phyloP scores from a whole-genome alignment of 2,113 vertebrate genomes.

The Ammodytes marinus region DNA sequence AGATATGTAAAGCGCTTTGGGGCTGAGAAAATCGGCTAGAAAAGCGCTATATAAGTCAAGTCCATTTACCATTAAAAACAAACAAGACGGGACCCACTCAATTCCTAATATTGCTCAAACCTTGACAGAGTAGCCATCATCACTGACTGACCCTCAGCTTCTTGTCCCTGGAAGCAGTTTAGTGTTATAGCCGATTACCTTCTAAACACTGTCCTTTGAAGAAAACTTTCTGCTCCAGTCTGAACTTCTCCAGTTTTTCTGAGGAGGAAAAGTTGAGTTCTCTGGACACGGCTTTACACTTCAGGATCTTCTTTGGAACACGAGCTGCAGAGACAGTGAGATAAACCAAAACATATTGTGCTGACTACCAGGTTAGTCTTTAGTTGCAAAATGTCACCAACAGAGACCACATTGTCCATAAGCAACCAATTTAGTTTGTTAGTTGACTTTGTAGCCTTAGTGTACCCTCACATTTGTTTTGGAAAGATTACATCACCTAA shows the following conservation, averaged over 20 bases:
- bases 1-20: no score
- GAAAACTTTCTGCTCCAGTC: conserved; percentile 99
- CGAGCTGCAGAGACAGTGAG: conserved; percentile 86
- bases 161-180: background rate
- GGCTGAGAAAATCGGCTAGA: no score
- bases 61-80: no score
- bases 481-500: background rate
- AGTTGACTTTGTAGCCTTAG: no score
- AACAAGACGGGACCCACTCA: background rate
- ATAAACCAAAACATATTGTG: conserved; percentile 17
- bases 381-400: background rate
- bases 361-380: background rate
- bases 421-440: no score
- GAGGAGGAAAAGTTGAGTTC: conserved; percentile 98
- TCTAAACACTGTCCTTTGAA: conserved; percentile 99
- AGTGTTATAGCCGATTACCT: conserved; percentile 83
- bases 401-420: background rate
- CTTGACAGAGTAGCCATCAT: no score
- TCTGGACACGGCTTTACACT: conserved; percentile 98
- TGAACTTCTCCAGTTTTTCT: conserved; percentile 99
- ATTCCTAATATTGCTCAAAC: background rate
- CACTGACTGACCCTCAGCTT: background rate
- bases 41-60: no score
- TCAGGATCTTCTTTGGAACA: conserved; percentile 99
- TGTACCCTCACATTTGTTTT: background rate